These are phyloP conservation scores for Hipposideros armiger DNA, from an alignment of 2,113 vertebrate species.

Conservation along the genomic window DNA sequence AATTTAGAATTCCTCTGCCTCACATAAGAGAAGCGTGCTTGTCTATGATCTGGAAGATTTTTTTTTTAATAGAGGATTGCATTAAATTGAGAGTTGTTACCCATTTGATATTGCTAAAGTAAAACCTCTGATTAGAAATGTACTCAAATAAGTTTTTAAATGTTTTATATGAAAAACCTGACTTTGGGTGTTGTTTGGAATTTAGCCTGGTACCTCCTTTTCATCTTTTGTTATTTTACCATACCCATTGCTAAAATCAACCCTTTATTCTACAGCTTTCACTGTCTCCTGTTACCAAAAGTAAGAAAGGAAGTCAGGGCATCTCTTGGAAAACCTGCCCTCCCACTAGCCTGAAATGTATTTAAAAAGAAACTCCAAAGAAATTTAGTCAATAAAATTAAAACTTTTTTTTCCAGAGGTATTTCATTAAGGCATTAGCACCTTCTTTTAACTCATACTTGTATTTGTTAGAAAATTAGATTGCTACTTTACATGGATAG, in stretches of 20 bases:
- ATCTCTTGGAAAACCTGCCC: neutral
- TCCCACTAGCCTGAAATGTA: neutral
- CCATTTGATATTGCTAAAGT: constrained; percentile 26
- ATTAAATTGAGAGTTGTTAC: neutral
- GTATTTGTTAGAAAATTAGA: constrained; percentile 46
- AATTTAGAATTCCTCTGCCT: neutral
- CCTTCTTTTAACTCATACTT: neutral
- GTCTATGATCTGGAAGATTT: neutral
- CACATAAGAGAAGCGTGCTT: neutral
- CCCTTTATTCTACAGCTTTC: neutral
- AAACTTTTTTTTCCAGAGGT: neutral
- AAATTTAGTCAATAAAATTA: neutral
- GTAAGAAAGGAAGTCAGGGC: neutral
- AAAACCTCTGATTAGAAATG: constrained; percentile 11
- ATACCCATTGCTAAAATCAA: neutral
- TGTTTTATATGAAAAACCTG: neutral
- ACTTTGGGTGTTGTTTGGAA: neutral
- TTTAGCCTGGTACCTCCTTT: neutral
- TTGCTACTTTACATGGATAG: neutral
- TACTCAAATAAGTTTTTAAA: neutral
- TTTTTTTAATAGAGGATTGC: neutral
- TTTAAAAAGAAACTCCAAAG: neutral
- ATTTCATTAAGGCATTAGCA: neutral
- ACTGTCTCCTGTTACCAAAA: neutral
- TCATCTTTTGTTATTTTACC: neutral